Percentiles rank a stretch among this genome's conserved stretches.
phyloP scores from a whole-genome alignment of 2,797 vertebrate genomes.

The Sebastes cheni region DNA sequence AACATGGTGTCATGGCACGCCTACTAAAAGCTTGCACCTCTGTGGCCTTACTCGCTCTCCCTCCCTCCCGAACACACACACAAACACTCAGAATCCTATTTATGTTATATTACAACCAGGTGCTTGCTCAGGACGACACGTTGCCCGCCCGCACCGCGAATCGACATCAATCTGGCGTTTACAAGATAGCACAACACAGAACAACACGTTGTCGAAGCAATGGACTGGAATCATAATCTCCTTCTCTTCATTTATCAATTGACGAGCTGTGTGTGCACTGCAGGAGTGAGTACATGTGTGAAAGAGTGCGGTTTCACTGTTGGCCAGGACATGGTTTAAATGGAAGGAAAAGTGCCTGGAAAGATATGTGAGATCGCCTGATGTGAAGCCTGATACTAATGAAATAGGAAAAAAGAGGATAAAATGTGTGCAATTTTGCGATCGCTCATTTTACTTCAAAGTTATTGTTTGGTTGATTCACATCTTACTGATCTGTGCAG shows the following conservation, averaged over 20 bases:
- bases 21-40: constrained; percentile 32
- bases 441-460: constrained; percentile 4
- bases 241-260: constrained; percentile 19
- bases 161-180: constrained; percentile 52
- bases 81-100: constrained; percentile 20
- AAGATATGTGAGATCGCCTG: neutral
- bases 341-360: constrained; percentile 1
- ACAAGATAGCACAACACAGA: constrained; percentile 34
- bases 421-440: neutral
- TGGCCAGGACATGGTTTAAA: constrained; percentile 5
- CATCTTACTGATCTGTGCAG: neutral
- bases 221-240: constrained; percentile 33
- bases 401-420: neutral
- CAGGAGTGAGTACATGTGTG: neutral
- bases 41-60: neutral
- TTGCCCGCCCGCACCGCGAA: constrained; percentile 36
- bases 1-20: constrained; percentile 19
- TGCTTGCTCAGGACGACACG: constrained; percentile 14
- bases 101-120: constrained; percentile 43
- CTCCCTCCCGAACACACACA: neutral
- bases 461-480: neutral
- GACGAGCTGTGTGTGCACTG: constrained; percentile 1
- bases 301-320: neutral
- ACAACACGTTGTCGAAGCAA: constrained; percentile 24
- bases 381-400: constrained; percentile 15